A percentile compares a stretch with the other conserved stretches of the same genome.
phyloP scores from a whole-genome alignment of 2,888 invertebrate genomes.

The Neocrepidodera transversa region DNA sequence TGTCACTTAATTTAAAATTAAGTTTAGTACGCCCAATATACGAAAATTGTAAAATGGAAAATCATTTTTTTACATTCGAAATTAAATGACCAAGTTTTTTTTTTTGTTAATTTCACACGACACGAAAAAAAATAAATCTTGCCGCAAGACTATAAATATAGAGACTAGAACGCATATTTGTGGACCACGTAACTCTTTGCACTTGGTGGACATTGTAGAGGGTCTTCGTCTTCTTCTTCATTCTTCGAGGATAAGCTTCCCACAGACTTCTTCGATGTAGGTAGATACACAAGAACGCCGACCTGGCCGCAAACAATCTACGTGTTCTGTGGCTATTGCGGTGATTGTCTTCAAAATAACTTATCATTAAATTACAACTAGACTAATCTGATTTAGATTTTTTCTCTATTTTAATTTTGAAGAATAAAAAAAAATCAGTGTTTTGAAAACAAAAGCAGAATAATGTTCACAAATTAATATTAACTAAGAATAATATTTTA shows the following conservation, averaged over 20 bases:
- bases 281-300: slow-evolving; percentile 20
- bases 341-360: slow-evolving; percentile 6
- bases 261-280: slow-evolving; percentile 24
- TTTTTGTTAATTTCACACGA: too few relatives aligned
- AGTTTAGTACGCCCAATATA: too few relatives aligned
- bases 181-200: slow-evolving; percentile 20
- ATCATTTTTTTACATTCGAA: too few relatives aligned
- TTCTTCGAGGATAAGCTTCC: slow-evolving; percentile 15
- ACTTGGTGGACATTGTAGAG: slow-evolving; percentile 1
- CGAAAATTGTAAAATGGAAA: too few relatives aligned
- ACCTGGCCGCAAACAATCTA: slow-evolving; percentile 10
- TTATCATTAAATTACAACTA: background rate
- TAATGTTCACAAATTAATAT: too few relatives aligned
- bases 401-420: too few relatives aligned
- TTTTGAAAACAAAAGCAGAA: too few relatives aligned
- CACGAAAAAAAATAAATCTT: background rate
- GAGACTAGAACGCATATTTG: slow-evolving; percentile 10
- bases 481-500: too few relatives aligned
- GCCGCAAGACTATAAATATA: background rate
- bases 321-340: slow-evolving; percentile 12
- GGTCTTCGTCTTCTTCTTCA: background rate
- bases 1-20: too few relatives aligned
- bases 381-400: background rate
- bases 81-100: too few relatives aligned
- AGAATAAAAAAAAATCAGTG: too few relatives aligned